Conservation (phyloP, 2,113 vertebrate species). For the Anser cygnoides region DNA sequence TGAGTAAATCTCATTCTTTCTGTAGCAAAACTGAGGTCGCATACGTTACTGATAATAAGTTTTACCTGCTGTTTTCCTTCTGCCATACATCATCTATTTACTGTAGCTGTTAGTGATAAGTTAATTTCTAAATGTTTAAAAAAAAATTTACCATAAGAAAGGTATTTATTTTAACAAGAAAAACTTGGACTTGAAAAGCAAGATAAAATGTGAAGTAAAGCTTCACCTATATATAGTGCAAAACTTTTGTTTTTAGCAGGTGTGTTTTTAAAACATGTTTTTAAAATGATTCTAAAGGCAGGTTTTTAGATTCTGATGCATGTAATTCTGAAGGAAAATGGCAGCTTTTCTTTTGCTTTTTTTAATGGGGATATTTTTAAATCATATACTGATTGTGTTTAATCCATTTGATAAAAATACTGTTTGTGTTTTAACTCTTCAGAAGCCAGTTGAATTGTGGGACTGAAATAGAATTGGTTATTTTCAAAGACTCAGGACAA, state of each 20-base stretch:
- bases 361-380: constrained; percentile 70
- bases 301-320: constrained; percentile 70
- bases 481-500: constrained; percentile 84
- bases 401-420: constrained; percentile 69
- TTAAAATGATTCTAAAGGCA: constrained; percentile 59
- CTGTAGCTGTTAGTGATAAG: constrained; percentile 46
- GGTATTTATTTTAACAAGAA: constrained; percentile 65
- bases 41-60: constrained; percentile 43
- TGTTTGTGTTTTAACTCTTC: constrained; percentile 83
- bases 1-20: constrained; percentile 55
- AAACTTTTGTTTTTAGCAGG: constrained; percentile 39
- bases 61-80: constrained; percentile 78
- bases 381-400: constrained; percentile 78
- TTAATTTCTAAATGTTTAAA: constrained; percentile 46
- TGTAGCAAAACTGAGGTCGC: constrained; percentile 52
- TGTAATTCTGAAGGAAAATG: constrained; percentile 79
- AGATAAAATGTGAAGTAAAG: constrained; percentile 62
- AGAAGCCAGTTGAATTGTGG: constrained; percentile 78
- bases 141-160: constrained; percentile 29
- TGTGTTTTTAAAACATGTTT: constrained; percentile 25
- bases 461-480: constrained; percentile 79
- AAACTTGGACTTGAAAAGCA: constrained; percentile 60
- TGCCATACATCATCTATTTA: constrained; percentile 67
- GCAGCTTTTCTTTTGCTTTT: constrained; percentile 75
- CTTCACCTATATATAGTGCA: constrained; percentile 61